phyloP scores from a whole-genome alignment of 2,888 invertebrate species.

The Acleris cristana region DNA sequence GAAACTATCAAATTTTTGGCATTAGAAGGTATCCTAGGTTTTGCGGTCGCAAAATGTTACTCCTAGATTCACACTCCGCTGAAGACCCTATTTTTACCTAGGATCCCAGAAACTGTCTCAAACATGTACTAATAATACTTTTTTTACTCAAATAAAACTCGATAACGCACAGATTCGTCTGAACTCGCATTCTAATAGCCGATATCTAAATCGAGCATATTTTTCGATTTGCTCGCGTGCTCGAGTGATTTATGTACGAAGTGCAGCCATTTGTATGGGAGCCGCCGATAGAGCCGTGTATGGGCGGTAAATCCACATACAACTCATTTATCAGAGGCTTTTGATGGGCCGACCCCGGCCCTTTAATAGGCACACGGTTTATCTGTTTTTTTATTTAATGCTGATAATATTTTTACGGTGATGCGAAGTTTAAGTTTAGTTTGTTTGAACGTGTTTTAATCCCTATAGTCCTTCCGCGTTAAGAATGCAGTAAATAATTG shows the following conservation, averaged over 20 bases:
- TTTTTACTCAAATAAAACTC: slow-evolving; percentile 6
- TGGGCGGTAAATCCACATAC: slow-evolving; percentile 39
- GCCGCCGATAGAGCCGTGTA: slow-evolving; percentile 34
- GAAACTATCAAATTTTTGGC: no score
- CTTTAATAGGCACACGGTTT: slow-evolving; percentile 47
- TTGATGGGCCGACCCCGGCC: slow-evolving; percentile 53
- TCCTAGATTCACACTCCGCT: no score
- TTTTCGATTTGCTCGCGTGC: slow-evolving; percentile 60
- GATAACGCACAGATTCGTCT: slow-evolving; percentile 38
- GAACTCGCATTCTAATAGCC: slow-evolving; percentile 49
- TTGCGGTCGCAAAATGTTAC: no score
- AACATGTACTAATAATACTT: no score
- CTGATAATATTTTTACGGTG: slow-evolving; percentile 11
- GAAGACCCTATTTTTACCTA: no score
- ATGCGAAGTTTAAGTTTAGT: neutral
- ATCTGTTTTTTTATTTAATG: slow-evolving; percentile 37
- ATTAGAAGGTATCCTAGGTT: no score
- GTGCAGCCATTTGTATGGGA: slow-evolving; percentile 43
- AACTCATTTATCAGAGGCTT: slow-evolving; percentile 57
- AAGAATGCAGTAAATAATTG: no score
- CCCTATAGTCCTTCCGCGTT: no score
- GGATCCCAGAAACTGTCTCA: no score
- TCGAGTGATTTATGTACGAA: slow-evolving; percentile 62
- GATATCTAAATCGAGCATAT: slow-evolving; percentile 63
- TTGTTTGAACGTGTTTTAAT: neutral